Conservation (phyloP, 2,113 vertebrate genomes). For the Spizaetus ornatus region DNA sequence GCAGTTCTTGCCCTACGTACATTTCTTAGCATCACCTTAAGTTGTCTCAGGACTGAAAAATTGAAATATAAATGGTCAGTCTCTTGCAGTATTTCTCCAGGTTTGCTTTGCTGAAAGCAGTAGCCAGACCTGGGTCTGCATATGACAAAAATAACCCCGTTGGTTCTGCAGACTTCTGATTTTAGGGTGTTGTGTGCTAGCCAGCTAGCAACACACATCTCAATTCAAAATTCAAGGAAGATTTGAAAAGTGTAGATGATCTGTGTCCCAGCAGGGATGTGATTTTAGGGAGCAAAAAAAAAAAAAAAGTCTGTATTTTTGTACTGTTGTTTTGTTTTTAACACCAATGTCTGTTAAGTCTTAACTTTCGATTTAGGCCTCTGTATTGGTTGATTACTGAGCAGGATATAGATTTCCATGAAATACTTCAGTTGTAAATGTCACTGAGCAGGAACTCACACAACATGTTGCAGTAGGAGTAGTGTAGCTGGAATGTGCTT, state of each 20-base stretch:
- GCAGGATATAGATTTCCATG: not conserved
- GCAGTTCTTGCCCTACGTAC: not conserved
- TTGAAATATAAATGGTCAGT: not conserved
- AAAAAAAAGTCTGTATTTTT: not conserved
- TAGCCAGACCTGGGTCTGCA: not conserved
- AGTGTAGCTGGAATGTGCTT: not conserved
- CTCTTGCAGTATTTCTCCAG: not conserved
- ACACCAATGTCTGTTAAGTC: not conserved
- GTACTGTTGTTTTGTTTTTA: not conserved
- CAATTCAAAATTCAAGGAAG: not conserved
- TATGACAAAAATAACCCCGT: not conserved
- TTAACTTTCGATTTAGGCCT: not conserved
- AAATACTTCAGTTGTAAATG: not conserved
- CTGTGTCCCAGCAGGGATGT: not conserved
- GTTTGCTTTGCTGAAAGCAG: not conserved
- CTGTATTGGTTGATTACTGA: not conserved
- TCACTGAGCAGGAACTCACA: not conserved
- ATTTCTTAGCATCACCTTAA: not conserved
- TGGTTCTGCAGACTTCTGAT: not conserved
- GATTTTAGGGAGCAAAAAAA: not conserved
- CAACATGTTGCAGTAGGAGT: not conserved
- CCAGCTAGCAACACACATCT: not conserved
- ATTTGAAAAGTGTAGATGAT: not conserved
- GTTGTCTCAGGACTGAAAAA: not conserved
- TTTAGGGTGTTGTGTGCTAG: not conserved